Evolutionary conservation across 37 sponge, comb jelly and placozoan species (phyloP).

Genomic region (Aphrocallistes beatrix): DNA sequence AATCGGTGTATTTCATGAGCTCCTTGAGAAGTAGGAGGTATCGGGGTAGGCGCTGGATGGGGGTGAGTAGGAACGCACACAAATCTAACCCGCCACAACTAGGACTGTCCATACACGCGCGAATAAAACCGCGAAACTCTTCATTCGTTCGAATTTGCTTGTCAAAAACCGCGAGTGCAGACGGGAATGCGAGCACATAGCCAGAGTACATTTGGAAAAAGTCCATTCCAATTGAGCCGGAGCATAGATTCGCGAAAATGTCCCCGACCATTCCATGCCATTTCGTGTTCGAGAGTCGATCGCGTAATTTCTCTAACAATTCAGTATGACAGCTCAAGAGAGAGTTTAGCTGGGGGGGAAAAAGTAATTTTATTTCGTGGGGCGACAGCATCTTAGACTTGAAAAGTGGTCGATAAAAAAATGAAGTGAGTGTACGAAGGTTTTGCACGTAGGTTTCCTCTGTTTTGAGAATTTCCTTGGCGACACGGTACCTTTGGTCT

Average conservation of each 20-base stretch:
- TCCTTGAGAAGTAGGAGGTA: neutral
- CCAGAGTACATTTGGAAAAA: conserved; percentile 8
- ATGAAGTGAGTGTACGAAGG: neutral
- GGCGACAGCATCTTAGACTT: neutral
- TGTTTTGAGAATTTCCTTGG: neutral
- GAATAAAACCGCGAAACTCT: conserved; percentile 7
- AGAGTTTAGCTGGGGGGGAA: neutral
- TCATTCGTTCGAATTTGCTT: neutral
- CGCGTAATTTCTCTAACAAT: neutral
- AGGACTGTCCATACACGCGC: conserved; percentile 8
- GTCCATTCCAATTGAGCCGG: neutral
- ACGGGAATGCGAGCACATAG: neutral
- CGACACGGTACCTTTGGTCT: neutral
- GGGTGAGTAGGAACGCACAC: neutral
- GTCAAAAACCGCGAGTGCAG: neutral
- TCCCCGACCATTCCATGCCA: neutral
- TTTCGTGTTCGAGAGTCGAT: neutral
- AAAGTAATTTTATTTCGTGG: neutral
- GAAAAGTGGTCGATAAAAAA: neutral
- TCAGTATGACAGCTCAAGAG: neutral
- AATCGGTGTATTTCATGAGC: neutral
- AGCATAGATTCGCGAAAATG: neutral
- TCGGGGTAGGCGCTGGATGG: neutral
- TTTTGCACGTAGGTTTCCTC: neutral
- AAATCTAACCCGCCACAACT: neutral